Base-by-base conservation (phyloP, 2,797 vertebrate genomes). In the Characodon lateralis region DNA sequence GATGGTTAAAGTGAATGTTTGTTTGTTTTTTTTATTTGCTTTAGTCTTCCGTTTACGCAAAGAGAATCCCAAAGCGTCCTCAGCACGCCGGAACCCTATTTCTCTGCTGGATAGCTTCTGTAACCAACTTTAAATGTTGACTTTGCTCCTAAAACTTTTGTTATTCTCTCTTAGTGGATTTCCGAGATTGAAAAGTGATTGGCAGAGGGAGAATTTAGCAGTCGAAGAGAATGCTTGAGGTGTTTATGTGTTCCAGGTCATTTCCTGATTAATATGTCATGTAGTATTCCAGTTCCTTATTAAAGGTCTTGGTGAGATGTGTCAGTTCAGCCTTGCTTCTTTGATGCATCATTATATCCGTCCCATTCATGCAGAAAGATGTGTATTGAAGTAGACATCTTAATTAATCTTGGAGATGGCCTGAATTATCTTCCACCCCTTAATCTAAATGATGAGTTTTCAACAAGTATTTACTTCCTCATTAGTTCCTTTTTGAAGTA, bases 291-390 rank as follows among this genome's bases (percentile, higher is more conserved):
- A 66, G 26, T 6, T 72, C 12, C 31, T 71, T 56, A 28, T 66
- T 20, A 24, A 63, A 71, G 41, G 43, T 72, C 63, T 50, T 58
- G 72, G 2, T 26, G 35, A 75, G 76, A 78, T 43, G 72, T 73
- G 56, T 78, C 79, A 71, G 78, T 2, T 73, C 58, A 13, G 18
- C 24, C 61, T 20, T 22, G 10, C 66, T 16, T 56, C 43, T n/a
- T 72, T 28, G 79, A 82, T 70, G 39, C 48, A 26, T 77, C 73
- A 55, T 69, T 31, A 73, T 83, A 79, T 51, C 51, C 9, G 10
- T 75, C 39, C 39, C 24, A 71, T 68, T 55, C 26, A 8, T 51
- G 28, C 59, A 78, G 48, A 68, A 75, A 31, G n/a, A 66, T 65
- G 51, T 56, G 20, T 24, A 51, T 70, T 5, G 61, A 61, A 72